These are phyloP conservation scores for Eueremaeus valkanovi DNA, from an alignment of 2,888 invertebrate species.

Conservation along the genomic window DNA sequence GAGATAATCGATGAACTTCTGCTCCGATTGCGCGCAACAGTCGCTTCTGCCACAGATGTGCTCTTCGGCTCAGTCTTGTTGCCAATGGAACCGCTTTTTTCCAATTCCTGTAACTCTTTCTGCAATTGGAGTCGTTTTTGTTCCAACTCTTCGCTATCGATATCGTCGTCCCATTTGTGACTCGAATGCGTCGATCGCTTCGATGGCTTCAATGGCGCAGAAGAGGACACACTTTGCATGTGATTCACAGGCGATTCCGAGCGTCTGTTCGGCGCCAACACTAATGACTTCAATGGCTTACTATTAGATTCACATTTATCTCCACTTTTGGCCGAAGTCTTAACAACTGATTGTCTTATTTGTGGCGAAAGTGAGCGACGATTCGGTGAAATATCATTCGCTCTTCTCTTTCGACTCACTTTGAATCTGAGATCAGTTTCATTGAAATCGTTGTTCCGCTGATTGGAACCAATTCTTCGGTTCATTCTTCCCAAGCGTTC, in stretches of 20 bases:
- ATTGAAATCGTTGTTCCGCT: neutral
- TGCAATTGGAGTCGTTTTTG: slow-evolving; percentile 10
- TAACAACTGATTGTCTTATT: neutral
- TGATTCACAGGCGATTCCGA: neutral
- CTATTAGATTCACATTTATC: neutral
- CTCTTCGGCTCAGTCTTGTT: neutral
- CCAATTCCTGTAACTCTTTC: slow-evolving; percentile 14
- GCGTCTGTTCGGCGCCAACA: neutral
- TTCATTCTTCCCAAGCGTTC: slow-evolving; percentile 4
- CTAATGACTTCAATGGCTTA: slow-evolving; percentile 8
- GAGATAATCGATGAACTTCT: slow-evolving; percentile 21
- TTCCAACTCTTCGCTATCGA: slow-evolving; percentile 14
- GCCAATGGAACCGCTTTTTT: neutral
- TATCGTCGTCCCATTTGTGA: slow-evolving; percentile 24
- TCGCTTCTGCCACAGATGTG: neutral
- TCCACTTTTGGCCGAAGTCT: neutral
- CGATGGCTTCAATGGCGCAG: neutral
- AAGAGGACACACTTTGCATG: neutral
- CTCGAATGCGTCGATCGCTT: neutral
- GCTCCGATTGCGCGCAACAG: neutral
- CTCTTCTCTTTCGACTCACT: neutral
- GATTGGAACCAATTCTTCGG: neutral
- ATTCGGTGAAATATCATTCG: neutral
- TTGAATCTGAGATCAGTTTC: slow-evolving; percentile 4
- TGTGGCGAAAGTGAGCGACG: neutral